A percentile compares a stretch with the other conserved stretches of the same genome.
Conservation (phyloP, 2,113 vertebrate genomes). For the Myiagra hebetior region DNA sequence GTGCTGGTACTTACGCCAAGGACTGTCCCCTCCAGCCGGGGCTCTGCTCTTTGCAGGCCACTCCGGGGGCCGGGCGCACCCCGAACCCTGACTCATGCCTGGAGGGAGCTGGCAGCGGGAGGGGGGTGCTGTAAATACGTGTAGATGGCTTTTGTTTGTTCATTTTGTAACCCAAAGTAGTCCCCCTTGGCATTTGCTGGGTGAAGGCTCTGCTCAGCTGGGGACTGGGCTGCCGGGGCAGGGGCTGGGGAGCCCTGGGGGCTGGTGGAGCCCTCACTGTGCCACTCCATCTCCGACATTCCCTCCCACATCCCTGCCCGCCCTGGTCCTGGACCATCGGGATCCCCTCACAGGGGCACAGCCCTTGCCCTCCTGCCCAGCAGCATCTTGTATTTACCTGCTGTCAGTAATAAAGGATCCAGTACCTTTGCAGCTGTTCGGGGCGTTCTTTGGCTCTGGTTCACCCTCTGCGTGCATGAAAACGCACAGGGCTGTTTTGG, state of each 20-base stretch:
- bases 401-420: conserved; percentile 27
- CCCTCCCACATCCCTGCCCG: rapidly evolving
- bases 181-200: background rate
- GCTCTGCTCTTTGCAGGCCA: background rate
- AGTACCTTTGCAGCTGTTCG: background rate
- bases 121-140: background rate
- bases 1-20: background rate
- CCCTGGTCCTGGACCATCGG: background rate
- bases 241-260: background rate
- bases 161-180: background rate
- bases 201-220: background rate
- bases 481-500: background rate
- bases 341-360: background rate
- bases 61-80: rapidly evolving
- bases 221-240: background rate
- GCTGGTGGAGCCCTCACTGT: rapidly evolving
- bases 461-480: background rate
- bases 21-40: background rate
- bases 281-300: rapidly evolving
- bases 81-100: rapidly evolving
- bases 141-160: conserved; percentile 33
- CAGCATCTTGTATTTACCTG: conserved; percentile 5
- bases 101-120: rapidly evolving
- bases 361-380: background rate
- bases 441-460: background rate